Percentiles rank a stretch among this genome's conserved stretches.
phyloP scores from a whole-genome alignment of 2,113 vertebrate species.

The Sterrhoptilus dennistouni region DNA sequence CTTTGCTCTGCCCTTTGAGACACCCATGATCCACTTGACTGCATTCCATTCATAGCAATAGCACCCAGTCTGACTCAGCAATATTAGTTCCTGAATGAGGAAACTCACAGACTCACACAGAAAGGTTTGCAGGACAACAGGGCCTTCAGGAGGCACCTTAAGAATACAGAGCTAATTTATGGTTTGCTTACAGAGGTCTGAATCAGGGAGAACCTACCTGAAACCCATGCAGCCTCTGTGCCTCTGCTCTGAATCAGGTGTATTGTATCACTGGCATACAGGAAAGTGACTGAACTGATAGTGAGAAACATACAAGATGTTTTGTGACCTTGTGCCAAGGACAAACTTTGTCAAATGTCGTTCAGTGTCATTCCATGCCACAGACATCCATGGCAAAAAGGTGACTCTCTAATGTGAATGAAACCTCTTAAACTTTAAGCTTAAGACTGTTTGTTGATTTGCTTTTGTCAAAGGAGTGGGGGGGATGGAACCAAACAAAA shows the following conservation, averaged over 20 bases:
- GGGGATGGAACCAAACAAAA: background rate
- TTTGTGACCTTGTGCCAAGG: background rate
- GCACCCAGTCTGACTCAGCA: background rate
- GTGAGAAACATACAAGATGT: background rate
- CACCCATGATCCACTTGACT: background rate
- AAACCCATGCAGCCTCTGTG: background rate
- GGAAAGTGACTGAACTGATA: background rate
- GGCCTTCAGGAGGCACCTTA: background rate
- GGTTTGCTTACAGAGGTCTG: background rate
- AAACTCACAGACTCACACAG: background rate
- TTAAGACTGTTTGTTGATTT: background rate
- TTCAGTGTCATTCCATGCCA: background rate
- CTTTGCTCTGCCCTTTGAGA: background rate
- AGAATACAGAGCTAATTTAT: background rate
- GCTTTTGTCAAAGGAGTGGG: rapidly evolving
- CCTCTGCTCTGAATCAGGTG: background rate
- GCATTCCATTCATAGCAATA: background rate
- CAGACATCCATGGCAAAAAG: background rate
- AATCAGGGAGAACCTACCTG: background rate
- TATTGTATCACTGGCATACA: background rate
- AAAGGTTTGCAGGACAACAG: background rate
- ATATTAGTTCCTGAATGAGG: background rate
- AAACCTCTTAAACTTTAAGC: background rate
- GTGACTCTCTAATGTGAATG: background rate
- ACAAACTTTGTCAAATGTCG: background rate